These are phyloP conservation scores for Sclerurus mexicanus DNA, from an alignment of 2,113 vertebrate species.

Conservation along the genomic window DNA sequence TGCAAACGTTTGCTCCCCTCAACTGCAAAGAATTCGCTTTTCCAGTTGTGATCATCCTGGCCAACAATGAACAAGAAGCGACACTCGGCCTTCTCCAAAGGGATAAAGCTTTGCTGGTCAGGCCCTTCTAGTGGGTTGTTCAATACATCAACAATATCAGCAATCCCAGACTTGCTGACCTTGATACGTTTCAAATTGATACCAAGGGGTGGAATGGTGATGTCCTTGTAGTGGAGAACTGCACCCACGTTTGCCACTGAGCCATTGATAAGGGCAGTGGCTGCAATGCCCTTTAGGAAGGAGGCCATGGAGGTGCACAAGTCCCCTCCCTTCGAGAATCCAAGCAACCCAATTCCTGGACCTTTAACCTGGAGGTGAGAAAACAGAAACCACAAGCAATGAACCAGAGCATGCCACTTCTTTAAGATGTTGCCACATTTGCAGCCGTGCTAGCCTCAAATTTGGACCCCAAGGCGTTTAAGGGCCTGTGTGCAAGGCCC, in stretches of 20 bases:
- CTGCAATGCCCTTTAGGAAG: slow-evolving; percentile 82
- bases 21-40: slow-evolving; percentile 77
- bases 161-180: slow-evolving; percentile 65
- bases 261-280: slow-evolving; percentile 81
- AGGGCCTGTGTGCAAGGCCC: not conserved
- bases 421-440: not conserved
- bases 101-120: slow-evolving; percentile 76
- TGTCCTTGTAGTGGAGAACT: slow-evolving; percentile 73
- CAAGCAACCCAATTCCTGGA: slow-evolving; percentile 83
- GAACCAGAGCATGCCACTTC: not conserved
- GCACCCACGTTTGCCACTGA: slow-evolving; percentile 72
- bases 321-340: slow-evolving; percentile 84
- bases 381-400: not conserved
- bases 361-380: slow-evolving; percentile 70
- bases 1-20: slow-evolving; percentile 74
- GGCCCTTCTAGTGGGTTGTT: slow-evolving; percentile 67
- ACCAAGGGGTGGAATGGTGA: slow-evolving; percentile 71
- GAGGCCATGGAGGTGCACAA: slow-evolving; percentile 85
- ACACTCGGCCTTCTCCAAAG: slow-evolving; percentile 82
- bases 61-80: slow-evolving; percentile 83
- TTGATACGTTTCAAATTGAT: not conserved
- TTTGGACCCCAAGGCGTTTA: not conserved
- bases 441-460: not conserved
- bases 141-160: slow-evolving; percentile 69
- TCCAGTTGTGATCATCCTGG: slow-evolving; percentile 90